These are phyloP conservation scores for Dilophus febrilis DNA, from an alignment of 2,888 invertebrate species.

Conservation along the genomic window DNA sequence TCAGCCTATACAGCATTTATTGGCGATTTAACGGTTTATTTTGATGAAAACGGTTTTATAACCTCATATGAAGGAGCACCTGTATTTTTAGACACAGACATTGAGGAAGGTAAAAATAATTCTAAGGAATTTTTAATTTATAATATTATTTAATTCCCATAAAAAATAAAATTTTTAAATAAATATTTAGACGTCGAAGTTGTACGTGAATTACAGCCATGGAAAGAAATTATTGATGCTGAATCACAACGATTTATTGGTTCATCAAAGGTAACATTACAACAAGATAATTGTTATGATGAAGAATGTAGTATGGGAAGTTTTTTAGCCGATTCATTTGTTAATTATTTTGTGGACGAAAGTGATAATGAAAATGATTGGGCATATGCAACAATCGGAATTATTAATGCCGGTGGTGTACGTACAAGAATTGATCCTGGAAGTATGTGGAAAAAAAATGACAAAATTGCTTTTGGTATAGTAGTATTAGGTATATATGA, in stretches of 20 bases:
- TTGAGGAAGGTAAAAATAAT: slow-evolving; percentile 41
- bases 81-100: slow-evolving; percentile 41
- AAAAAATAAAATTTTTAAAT: not conserved
- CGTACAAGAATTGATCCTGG: slow-evolving; percentile 48
- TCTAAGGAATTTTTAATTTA: too few species aligned
- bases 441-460: too few species aligned
- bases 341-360: slow-evolving; percentile 31
- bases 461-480: too few species aligned
- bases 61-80: slow-evolving; percentile 53
- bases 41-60: slow-evolving; percentile 49
- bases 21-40: slow-evolving; percentile 54
- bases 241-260: slow-evolving; percentile 41
- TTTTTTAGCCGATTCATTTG: slow-evolving; percentile 52
- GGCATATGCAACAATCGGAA: slow-evolving; percentile 48
- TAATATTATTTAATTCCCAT: not conserved
- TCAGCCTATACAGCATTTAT: slow-evolving; percentile 58
- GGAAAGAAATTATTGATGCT: slow-evolving; percentile 38
- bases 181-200: slow-evolving; percentile 38
- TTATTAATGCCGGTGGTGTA: slow-evolving; percentile 52
- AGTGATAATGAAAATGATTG: slow-evolving; percentile 34
- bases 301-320: slow-evolving; percentile 59
- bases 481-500: too few species aligned
- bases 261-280: slow-evolving; percentile 36
- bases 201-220: slow-evolving; percentile 39
- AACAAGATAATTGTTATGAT: slow-evolving; percentile 35